Percentiles rank a stretch among this genome's conserved stretches.
Evolutionary conservation across 2,797 vertebrate species (phyloP).

Genomic region (Cyclura pinguis): DNA sequence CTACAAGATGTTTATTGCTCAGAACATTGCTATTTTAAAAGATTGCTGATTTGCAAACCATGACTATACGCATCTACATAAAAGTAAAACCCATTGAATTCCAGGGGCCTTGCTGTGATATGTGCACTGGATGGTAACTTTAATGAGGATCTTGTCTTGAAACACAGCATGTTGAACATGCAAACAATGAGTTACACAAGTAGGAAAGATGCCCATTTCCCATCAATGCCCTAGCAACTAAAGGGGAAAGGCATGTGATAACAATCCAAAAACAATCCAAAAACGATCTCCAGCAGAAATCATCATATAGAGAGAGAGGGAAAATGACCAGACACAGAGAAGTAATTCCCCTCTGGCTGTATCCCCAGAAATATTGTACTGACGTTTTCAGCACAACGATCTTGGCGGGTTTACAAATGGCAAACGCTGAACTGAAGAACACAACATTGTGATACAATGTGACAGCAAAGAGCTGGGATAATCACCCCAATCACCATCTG

Average conservation of each 20-base stretch:
- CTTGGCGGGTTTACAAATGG: conserved; percentile 54
- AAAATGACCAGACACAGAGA: conserved; percentile 25
- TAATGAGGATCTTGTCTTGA: not conserved
- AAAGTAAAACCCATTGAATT: not conserved
- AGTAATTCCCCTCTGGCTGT: conserved; percentile 55
- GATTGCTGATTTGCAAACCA: not conserved
- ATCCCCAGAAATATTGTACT: conserved; percentile 62
- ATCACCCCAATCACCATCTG: conserved; percentile 26
- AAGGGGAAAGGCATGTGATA: not conserved
- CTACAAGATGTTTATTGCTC: conserved; percentile 17
- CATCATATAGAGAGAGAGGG: conserved; percentile 10
- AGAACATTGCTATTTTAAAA: not conserved
- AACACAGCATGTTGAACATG: not conserved
- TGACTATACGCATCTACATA: not conserved
- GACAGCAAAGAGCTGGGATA: conserved; percentile 46
- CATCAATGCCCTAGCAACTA: not conserved
- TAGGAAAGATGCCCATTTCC: not conserved
- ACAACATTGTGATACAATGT: conserved; percentile 19
- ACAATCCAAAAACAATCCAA: rapidly evolving
- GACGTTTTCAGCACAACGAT: not conserved
- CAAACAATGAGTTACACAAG: not conserved
- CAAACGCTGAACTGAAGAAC: conserved; percentile 40
- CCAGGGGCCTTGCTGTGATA: not conserved
- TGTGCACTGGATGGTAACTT: not conserved
- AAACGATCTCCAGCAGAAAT: conserved; percentile 21